A percentile compares a stretch with the other conserved stretches of the same genome.
phyloP scores from a whole-genome alignment of 2,797 vertebrate genomes.

The Sternotherus odoratus region DNA sequence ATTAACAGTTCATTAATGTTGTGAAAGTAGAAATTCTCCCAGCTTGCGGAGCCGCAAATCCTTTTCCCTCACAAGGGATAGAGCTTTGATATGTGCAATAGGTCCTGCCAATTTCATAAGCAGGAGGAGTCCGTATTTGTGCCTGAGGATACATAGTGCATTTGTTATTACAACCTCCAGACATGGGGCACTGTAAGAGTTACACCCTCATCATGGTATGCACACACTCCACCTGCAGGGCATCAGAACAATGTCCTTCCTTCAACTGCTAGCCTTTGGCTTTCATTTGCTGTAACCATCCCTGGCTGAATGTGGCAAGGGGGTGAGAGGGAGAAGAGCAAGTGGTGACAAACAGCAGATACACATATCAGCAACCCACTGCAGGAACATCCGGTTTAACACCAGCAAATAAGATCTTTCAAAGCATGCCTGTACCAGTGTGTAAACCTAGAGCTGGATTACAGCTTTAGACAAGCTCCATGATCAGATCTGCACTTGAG shows the following conservation, averaged over 20 bases:
- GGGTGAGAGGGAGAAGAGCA: conserved; percentile 65
- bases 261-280: conserved; percentile 68
- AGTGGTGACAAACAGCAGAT: conserved; percentile 68
- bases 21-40: neutral
- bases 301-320: conserved; percentile 29
- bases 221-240: conserved; percentile 44
- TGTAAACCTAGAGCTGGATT: conserved; percentile 6
- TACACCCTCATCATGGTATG: conserved; percentile 69
- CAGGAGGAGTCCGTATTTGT: neutral
- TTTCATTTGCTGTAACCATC: conserved; percentile 61
- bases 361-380: conserved; percentile 47
- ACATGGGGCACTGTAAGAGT: conserved; percentile 39
- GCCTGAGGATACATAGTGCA: neutral
- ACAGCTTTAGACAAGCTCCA: conserved; percentile 62
- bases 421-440: conserved; percentile 49
- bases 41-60: conserved; percentile 10
- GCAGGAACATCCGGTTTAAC: conserved; percentile 71
- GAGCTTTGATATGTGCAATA: neutral
- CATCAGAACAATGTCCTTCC: conserved; percentile 49
- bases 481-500: conserved; percentile 57
- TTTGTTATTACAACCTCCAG: conserved; percentile 20
- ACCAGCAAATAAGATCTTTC: neutral
- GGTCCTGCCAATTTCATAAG: conserved; percentile 5
- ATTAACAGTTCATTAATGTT: neutral
- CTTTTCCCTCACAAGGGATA: neutral